These are phyloP conservation scores for Hippasteria phrygiana DNA, from an alignment of 53 echinoderm and acorn worm genomes.

Conservation along the genomic window DNA sequence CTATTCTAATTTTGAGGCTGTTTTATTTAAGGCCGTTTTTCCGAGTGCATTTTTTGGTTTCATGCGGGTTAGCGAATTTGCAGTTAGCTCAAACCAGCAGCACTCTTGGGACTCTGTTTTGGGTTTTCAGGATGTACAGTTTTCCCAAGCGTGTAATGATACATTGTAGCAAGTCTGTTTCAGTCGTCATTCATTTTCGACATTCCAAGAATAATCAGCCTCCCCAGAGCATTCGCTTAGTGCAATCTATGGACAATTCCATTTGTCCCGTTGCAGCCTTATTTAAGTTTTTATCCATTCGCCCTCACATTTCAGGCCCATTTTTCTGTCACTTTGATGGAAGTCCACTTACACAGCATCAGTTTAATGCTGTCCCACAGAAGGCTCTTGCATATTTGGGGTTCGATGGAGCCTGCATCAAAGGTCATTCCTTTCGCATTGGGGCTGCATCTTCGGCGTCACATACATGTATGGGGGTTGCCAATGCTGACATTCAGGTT, in stretches of 20 bases:
- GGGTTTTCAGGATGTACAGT: background rate
- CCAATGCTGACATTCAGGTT: too few relatives aligned
- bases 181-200: background rate
- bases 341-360: background rate
- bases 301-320: background rate
- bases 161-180: background rate
- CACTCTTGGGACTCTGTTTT: background rate
- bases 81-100: background rate
- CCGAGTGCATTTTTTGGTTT: slow-evolving; percentile 50
- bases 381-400: too few relatives aligned
- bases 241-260: background rate
- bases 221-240: slow-evolving; percentile 16
- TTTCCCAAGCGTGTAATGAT: background rate
- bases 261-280: slow-evolving; percentile 4
- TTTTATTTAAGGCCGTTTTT: slow-evolving; percentile 38
- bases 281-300: background rate
- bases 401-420: too few relatives aligned
- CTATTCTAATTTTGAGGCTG: background rate
- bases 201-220: slow-evolving; percentile 4
- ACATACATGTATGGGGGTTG: too few relatives aligned
- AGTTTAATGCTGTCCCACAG: background rate
- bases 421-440: too few relatives aligned
- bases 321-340: background rate
- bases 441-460: too few relatives aligned
- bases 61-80: slow-evolving; percentile 36